Conservation (phyloP, 2,113 vertebrate genomes). For the Helogale parvula region DNA sequence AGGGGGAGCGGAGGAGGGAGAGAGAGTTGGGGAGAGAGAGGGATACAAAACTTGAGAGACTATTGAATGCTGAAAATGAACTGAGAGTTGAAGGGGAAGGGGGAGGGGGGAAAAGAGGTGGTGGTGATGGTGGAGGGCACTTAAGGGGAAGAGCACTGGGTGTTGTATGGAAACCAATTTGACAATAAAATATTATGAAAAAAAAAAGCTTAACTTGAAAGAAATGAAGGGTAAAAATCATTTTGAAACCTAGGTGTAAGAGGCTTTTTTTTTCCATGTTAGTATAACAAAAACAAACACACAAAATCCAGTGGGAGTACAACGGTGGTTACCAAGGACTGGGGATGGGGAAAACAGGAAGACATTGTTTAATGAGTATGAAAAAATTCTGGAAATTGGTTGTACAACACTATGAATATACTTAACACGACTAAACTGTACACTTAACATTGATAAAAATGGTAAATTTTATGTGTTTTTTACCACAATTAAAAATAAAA, state of each 20-base stretch:
- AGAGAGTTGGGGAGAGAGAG: no score
- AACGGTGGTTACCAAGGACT: neutral
- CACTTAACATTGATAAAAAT: neutral
- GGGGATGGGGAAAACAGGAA: neutral
- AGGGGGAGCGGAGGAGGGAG: no score
- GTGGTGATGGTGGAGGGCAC: no score
- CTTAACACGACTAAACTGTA: neutral
- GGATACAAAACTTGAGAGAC: no score
- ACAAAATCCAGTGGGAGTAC: neutral
- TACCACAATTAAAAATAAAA: conserved; percentile 27
- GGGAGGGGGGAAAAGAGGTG: no score
- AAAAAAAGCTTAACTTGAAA: neutral
- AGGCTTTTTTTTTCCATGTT: neutral
- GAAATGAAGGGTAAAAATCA: neutral
- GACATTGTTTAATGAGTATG: neutral
- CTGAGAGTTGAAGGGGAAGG: no score
- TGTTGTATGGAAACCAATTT: no score
- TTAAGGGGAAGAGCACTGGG: no score
- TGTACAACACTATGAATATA: neutral
- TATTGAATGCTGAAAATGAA: no score
- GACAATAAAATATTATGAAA: no score
- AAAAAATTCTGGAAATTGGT: neutral
- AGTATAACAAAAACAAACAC: conserved; percentile 29
- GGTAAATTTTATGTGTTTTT: neutral
- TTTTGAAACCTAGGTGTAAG: neutral